A percentile compares a stretch with the other conserved stretches of the same genome.
These are phyloP conservation scores for Phaenicophaeus curvirostris DNA, from an alignment of 2,797 vertebrate species.

Conservation along the genomic window DNA sequence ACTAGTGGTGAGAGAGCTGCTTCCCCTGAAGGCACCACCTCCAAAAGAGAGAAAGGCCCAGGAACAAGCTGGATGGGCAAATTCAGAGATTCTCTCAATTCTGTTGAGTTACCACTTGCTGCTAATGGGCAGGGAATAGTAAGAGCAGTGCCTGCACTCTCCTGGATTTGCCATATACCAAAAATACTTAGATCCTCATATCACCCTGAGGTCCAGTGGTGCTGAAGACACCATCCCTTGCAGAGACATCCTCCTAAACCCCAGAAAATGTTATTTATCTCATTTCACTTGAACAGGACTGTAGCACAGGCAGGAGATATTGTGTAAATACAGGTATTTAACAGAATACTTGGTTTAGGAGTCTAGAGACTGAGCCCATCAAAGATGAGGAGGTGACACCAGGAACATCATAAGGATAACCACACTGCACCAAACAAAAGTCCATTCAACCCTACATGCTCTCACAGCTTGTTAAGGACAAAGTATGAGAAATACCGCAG, in stretches of 20 bases:
- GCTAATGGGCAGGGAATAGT: not conserved
- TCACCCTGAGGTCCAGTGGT: not conserved
- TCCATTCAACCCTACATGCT: not conserved
- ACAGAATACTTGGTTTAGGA: not conserved
- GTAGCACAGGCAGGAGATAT: not conserved
- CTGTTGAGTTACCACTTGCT: not conserved
- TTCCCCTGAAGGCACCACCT: not conserved
- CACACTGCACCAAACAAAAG: not conserved
- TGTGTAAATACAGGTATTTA: not conserved
- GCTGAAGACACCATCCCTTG: not conserved
- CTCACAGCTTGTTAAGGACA: not conserved
- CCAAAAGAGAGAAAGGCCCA: not conserved
- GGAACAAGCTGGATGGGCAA: not conserved
- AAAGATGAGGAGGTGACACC: not conserved
- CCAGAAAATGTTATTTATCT: not conserved
- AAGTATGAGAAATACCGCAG: not conserved
- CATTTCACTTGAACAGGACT: not conserved
- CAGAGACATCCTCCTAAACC: not conserved
- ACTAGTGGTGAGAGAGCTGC: not conserved
- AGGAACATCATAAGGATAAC: not conserved
- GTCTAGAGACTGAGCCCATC: not conserved
- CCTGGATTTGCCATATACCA: not conserved
- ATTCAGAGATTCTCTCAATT: not conserved
- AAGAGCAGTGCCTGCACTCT: not conserved
- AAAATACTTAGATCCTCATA: not conserved